phyloP scores from a whole-genome alignment of 2,797 vertebrate species.

The Esox masquinongy region DNA sequence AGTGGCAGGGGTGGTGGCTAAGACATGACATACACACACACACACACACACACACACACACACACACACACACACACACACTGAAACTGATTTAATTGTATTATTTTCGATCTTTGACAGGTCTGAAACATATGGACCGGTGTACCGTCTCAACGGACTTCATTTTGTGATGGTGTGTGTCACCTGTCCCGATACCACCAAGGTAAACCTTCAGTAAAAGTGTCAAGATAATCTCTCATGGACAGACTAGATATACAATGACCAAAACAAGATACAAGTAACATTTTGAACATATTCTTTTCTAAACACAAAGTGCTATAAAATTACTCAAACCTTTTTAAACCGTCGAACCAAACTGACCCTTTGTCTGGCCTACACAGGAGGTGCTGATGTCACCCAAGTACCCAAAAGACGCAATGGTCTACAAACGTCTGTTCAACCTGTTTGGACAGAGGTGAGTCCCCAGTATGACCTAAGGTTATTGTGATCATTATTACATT shows the following conservation, averaged over 20 bases:
- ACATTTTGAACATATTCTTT: neutral
- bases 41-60: conserved; percentile 79
- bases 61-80: conserved; percentile 77
- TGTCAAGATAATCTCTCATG: neutral
- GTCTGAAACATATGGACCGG: conserved; percentile 80
- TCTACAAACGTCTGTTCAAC: conserved; percentile 71
- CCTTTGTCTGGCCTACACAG: conserved; percentile 58
- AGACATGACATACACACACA: conserved; percentile 69
- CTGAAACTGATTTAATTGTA: conserved; percentile 67
- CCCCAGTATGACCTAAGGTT: neutral
- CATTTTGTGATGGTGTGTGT: conserved; percentile 70
- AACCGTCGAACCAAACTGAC: neutral
- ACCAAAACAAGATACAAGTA: neutral
- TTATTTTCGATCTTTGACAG: conserved; percentile 57
- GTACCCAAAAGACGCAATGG: conserved; percentile 77
- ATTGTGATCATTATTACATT: too few species aligned
- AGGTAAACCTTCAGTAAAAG: conserved; percentile 72
- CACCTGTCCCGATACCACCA: conserved; percentile 82
- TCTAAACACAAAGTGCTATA: neutral
- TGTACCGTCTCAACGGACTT: conserved; percentile 75
- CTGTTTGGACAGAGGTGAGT: conserved; percentile 77
- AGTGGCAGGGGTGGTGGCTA: neutral
- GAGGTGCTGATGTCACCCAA: conserved; percentile 88
- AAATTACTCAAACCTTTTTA: neutral
- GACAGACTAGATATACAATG: neutral